Conservation (phyloP, 2,113 vertebrate genomes). For the Mirza zaza region DNA sequence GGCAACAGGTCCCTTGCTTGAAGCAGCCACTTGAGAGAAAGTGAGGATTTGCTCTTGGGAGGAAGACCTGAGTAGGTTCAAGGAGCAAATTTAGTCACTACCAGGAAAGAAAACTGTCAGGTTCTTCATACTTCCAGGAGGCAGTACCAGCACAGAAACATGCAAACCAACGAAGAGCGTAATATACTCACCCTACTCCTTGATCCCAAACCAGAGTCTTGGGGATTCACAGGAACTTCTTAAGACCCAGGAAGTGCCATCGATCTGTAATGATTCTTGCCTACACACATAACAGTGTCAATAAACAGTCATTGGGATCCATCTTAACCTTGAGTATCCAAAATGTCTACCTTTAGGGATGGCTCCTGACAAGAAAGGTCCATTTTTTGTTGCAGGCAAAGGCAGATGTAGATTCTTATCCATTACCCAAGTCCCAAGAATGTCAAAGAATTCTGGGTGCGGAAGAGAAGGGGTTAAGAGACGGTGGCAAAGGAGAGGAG, state of each 20-base stretch:
- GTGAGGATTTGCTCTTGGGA: conserved; percentile 69
- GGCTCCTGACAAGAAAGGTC: conserved; percentile 70
- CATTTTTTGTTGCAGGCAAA: conserved; percentile 76
- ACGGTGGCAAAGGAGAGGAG: conserved; percentile 66
- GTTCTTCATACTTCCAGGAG: conserved; percentile 51
- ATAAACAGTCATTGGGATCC: conserved; percentile 72
- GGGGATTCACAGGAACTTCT: conserved; percentile 69
- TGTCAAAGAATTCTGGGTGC: conserved; percentile 76
- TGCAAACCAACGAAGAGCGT: conserved; percentile 71
- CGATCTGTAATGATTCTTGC: conserved; percentile 62
- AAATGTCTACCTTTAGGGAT: conserved; percentile 70
- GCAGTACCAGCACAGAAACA: conserved; percentile 69
- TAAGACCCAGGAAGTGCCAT: conserved; percentile 62
- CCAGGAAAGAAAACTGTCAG: conserved; percentile 50
- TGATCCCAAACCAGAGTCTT: conserved; percentile 53
- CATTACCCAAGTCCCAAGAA: conserved; percentile 70
- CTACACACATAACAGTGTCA: conserved; percentile 73
- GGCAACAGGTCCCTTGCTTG: conserved; percentile 65
- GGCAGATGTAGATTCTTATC: conserved; percentile 69
- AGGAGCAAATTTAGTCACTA: conserved; percentile 75
- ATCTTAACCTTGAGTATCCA: conserved; percentile 68
- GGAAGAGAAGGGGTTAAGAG: conserved; percentile 78
- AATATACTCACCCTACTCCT: conserved; percentile 80
- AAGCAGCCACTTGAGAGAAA: conserved; percentile 73
- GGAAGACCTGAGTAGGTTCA: conserved; percentile 65